Evolutionary conservation across 2,888 invertebrate species (phyloP), one percentile per base, ranked within the genome.

Genomic region (Drosophila seclusa): DNA sequence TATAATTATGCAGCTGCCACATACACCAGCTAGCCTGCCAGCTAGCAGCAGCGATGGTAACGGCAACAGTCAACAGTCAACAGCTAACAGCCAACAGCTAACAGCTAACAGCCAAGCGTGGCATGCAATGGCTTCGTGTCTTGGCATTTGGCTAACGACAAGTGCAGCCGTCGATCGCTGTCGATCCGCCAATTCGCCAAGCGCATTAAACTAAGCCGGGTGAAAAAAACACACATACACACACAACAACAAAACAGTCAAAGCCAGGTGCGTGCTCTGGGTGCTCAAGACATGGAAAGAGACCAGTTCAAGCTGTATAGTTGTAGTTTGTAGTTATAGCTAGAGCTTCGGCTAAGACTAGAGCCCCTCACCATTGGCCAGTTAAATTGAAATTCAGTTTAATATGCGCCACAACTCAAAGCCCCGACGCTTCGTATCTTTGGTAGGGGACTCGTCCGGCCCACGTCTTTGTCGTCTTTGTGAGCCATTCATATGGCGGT

Each of bases 1-100:
- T 86, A 89, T 85, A 86, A 86, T 86, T 86, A 86, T 85, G 90
- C 85, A 85, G 85, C 90, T 85, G 85, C 87, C 89, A 77, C 83
- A 90, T 88, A 83, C 81, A 73, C 75, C 70, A 62, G 36, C 34
- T 48, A 62, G 29, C 45, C 38, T 40, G 40, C n/a, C 45, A 42
- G 27, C 13, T 29, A 29, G 29, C 29, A 48, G 24, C 42, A 10
- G 34, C 18, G 29, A n/a, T 27, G 11, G 24, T 24, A 42, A 40
- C 49, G 32, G 60, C 60, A 48, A 65, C 64, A 11, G 34, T 24
- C 62, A 59, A 42, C 60, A 21, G 13, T 1, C 6, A 42, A 42
- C n/a, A 42, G 45, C 16, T 2, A 45, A 45, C 0, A 45, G 40
- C 42, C n/a, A 4, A 27, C 62, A 64, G 36, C 63, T 49, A 68